Evolutionary conservation across 1,140 invertebrate genomes (phyloP), one percentile per base, ranked within the genome.

Genomic region (Scaptomyza hsui): DNA sequence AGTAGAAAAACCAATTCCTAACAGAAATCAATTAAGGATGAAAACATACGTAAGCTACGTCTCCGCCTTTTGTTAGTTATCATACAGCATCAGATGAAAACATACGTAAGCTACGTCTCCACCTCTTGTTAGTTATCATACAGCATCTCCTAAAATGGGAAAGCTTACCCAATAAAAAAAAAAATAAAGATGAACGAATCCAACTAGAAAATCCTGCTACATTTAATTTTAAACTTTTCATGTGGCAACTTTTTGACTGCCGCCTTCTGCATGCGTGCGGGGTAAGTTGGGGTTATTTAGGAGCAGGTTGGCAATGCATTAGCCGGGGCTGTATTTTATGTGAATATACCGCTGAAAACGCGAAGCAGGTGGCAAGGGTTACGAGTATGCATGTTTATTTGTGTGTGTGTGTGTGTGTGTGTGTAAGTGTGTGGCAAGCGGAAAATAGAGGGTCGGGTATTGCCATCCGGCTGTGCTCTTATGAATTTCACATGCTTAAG

Each of bases 401-500:
- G 7, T 21, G 37, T 15, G 4, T 48, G 26, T 1, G 32, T 13
- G 1, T 10, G 15, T 10, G 15, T 21, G 15, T 15, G 3, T 32
- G 7, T 1, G 10, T 3, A 1, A n/a, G n/a, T n/a, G n/a, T n/a
- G 3, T 37, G 7, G 12, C n/a, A 37, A 12, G 39, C 9, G 41
- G 18, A 3, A 18, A 37, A 19, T 48, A 24, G 35, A 15, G 64
- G 45, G 35, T 35, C 21, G 44, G 18, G 32, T 37, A 37, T 37
- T 55, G 35, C 55, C 32, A 52, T 64, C 37, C 81, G 53, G 62
- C 69, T 47, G 39, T 45, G 53, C 77, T 75, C 80, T 69, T 86
- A 88, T 88, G 81, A 88, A 81, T 85, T 81, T 81, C 82, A 81
- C 82, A 85, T 88, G 81, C 82, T 85, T 85, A 85, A 85, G 81